Conservation (phyloP, 2,888 invertebrate species). For the Rhagophthalmus giganteus region DNA sequence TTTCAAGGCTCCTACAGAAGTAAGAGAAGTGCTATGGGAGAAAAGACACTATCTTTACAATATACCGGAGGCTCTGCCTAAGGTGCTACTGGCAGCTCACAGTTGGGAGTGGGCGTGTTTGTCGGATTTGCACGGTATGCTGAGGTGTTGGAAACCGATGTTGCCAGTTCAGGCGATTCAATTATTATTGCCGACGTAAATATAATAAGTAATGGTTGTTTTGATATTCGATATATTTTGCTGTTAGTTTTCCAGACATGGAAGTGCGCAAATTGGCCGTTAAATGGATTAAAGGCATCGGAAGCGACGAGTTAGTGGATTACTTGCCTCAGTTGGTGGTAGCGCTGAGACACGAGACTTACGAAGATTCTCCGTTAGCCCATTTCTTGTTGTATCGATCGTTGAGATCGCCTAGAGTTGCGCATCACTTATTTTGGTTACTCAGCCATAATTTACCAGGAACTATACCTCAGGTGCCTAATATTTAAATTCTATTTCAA, state of each 20-base stretch:
- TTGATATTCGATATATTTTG: too few relatives aligned
- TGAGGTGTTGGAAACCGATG: conserved; percentile 86
- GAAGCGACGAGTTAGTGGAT: conserved; percentile 86
- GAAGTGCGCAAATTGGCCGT: conserved; percentile 86
- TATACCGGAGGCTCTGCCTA: conserved; percentile 82
- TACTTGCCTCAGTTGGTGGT: conserved; percentile 93
- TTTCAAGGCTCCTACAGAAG: conserved; percentile 70
- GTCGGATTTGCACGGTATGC: conserved; percentile 81
- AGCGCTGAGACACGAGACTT: conserved; percentile 86
- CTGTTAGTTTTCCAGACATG: conserved; percentile 83
- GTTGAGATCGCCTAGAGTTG: conserved; percentile 83
- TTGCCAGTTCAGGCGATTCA: conserved; percentile 89
- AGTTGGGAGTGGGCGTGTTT: conserved; percentile 91
- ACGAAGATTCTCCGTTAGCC: conserved; percentile 86
- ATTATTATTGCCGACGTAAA: conserved; percentile 86
- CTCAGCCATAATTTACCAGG: conserved; percentile 82
- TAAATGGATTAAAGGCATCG: conserved; percentile 74
- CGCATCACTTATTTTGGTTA: conserved; percentile 95
- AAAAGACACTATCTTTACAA: conserved; percentile 87
- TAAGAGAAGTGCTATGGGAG: conserved; percentile 87
- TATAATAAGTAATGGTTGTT: too few relatives aligned
- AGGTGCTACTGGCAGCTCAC: conserved; percentile 83
- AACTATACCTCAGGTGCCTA: conserved; percentile 78
- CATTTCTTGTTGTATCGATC: conserved; percentile 80
- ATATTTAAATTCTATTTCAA: too few relatives aligned